A percentile compares a stretch with the other conserved stretches of the same genome.
phyloP scores from a whole-genome alignment of 2,888 invertebrate genomes.

The Listrodromus nycthemerus region DNA sequence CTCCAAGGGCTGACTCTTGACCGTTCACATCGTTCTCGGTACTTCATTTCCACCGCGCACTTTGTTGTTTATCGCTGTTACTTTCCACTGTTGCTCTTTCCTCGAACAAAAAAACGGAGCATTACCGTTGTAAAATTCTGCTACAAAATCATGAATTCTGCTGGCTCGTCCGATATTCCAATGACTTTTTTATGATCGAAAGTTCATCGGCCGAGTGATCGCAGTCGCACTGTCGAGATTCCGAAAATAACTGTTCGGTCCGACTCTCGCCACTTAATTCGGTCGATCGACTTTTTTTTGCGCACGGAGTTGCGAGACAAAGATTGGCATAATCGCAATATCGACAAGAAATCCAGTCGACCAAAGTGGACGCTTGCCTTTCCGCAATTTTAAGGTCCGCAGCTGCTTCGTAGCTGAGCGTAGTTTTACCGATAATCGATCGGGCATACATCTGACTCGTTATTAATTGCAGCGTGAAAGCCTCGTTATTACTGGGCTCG shows the following conservation, averaged over 20 bases:
- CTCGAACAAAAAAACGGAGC: neutral
- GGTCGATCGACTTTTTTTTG: neutral
- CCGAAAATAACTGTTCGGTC: too few relatives aligned
- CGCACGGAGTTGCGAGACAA: neutral
- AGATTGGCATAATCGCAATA: neutral
- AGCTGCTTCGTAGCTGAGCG: neutral
- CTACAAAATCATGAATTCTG: constrained; percentile 2
- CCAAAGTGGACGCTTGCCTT: neutral
- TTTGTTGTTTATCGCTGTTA: constrained; percentile 28
- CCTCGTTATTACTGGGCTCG: constrained; percentile 49
- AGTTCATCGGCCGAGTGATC: neutral
- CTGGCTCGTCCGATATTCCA: neutral
- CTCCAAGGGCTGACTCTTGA: constrained; percentile 51
- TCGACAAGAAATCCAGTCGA: neutral
- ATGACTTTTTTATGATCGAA: neutral
- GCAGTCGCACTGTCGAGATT: too few relatives aligned
- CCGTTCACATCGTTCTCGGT: constrained; percentile 42
- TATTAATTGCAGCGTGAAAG: constrained; percentile 54
- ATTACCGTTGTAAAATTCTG: neutral
- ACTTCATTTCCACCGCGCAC: constrained; percentile 33
- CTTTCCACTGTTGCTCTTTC: constrained; percentile 38
- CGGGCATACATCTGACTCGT: constrained; percentile 40
- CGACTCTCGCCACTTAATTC: too few relatives aligned
- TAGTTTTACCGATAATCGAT: constrained; percentile 39
- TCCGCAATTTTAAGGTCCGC: neutral